Evolutionary conservation across 2,888 invertebrate species (phyloP), one percentile per base, ranked within the genome.

Genomic region (Phyllotreta striolata): DNA sequence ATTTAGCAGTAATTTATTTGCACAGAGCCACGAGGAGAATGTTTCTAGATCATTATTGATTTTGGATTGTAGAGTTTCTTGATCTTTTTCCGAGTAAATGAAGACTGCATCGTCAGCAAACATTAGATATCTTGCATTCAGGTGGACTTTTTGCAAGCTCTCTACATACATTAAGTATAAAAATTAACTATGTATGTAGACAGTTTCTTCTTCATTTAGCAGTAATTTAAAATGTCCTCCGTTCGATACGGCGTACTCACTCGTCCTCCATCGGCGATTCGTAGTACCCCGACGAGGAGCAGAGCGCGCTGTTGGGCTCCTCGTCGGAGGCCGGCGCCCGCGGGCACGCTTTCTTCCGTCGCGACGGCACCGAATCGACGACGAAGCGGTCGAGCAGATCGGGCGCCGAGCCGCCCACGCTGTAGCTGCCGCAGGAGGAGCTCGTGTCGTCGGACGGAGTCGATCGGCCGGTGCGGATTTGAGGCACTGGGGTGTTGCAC

Each of bases 271-370:
- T 85, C 9, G 90, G 89, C 77, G 90, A 90, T 79, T 90, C 90
- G 76, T 90, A 90, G 79, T 90, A 90, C 0, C 90, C 90, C 2
- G 90, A 89, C 4, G 90, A 90, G 38, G 90, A 90, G 79, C 90
- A 90, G 67, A 88, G 88, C 63, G 68, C 88, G 80, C 89, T 89
- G 77, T n/a, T n/a, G n/a, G 88, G 83, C 77, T 90, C 89, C 73
- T 89, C 89, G 73, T 90, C 89, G 6, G 89, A 89, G n/a, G n/a
- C n/a, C n/a, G n/a, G n/a, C 58, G 35, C 55, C 0, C 85, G 84
- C 46, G 60, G 64, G 62, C 66, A 63, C 37, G 58, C 51, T 63
- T 71, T 73, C 52, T 51, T 68, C 41, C 54, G 67, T 64, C 63
- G 66, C 82, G 88, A 84, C 70, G 77, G 77, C 71, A 77, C 74